A percentile compares a stretch with the other conserved stretches of the same genome.
Evolutionary conservation across 1,140 invertebrate species (phyloP).

Genomic region (Drosophila nebulosa): DNA sequence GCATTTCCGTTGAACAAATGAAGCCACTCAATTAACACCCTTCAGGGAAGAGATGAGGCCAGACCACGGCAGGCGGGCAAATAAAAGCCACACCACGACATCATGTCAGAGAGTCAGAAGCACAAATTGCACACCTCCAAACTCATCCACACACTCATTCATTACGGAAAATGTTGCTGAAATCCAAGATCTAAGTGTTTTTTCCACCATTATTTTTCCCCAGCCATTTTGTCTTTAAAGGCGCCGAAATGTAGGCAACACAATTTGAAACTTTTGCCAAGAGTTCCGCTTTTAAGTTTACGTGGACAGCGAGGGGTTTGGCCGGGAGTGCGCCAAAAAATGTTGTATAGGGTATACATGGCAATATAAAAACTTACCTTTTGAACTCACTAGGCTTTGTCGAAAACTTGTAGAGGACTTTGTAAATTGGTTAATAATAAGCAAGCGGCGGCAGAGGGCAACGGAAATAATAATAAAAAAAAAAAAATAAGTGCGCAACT

Average conservation of each 20-base stretch:
- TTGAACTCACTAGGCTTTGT: conserved; percentile 43
- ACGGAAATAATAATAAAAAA: conserved; percentile 40
- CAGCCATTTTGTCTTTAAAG: not conserved
- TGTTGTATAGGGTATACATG: not conserved
- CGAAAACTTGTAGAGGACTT: conserved; percentile 65
- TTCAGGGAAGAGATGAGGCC: conserved; percentile 34
- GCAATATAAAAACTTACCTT: conserved; percentile 7
- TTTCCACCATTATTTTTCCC: not conserved
- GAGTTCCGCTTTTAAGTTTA: conserved; percentile 30
- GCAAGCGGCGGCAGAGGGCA: conserved; percentile 11
- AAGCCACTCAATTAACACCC: conserved; percentile 79
- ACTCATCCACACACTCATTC: conserved; percentile 1
- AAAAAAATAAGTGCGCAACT: conserved; percentile 40
- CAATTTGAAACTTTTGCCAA: conserved; percentile 6
- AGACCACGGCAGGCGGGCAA: conserved; percentile 4
- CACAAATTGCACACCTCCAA: conserved; percentile 12
- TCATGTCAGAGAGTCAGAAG: conserved; percentile 15
- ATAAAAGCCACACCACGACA: conserved; percentile 64
- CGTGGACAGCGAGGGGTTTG: not conserved
- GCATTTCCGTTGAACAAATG: conserved; percentile 75
- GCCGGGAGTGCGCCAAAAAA: not conserved
- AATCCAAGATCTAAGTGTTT: not conserved
- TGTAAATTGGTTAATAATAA: conserved; percentile 71
- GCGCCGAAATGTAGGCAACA: not conserved
- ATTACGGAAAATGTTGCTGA: not conserved